phyloP scores from a whole-genome alignment of 53 echinoderm and acorn worm species.

The Holothuria scabra region DNA sequence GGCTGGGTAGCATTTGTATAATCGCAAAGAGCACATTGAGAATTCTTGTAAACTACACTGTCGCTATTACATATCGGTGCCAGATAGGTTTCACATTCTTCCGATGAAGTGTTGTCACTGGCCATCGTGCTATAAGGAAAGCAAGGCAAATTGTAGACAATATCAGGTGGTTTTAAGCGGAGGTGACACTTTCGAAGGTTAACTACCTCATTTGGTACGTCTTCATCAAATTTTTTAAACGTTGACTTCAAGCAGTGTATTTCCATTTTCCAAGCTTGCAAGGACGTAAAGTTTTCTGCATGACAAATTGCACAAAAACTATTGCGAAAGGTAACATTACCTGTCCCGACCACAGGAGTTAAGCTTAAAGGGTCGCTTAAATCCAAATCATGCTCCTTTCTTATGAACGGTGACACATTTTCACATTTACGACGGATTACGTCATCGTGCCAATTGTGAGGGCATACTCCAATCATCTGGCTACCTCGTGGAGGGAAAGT shows the following conservation, averaged over 20 bases:
- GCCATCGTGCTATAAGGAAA: neutral
- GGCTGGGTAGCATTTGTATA: neutral
- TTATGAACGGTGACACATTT: neutral
- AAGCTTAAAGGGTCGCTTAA: neutral
- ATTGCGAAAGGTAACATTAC: constrained; percentile 20
- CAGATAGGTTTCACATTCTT: neutral
- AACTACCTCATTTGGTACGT: neutral
- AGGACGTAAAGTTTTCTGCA: neutral
- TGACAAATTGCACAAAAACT: constrained; percentile 23
- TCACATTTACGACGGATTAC: constrained; percentile 12
- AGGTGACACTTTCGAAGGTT: neutral
- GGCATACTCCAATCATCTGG: constrained; percentile 24
- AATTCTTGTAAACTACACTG: constrained; percentile 1
- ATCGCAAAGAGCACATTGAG: neutral
- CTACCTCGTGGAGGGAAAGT: neutral
- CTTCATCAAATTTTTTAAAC: neutral
- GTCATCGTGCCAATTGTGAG: neutral
- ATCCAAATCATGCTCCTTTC: neutral
- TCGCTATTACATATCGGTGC: constrained; percentile 11
- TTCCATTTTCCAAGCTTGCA: constrained; percentile 10
- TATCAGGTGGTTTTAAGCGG: neutral
- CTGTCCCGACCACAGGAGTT: neutral
- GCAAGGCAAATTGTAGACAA: constrained; percentile 16
- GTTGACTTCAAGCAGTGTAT: neutral
- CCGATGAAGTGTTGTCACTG: neutral